These are phyloP conservation scores for Elaeidobius kamerunicus DNA, from an alignment of 2,888 invertebrate species.

Conservation along the genomic window DNA sequence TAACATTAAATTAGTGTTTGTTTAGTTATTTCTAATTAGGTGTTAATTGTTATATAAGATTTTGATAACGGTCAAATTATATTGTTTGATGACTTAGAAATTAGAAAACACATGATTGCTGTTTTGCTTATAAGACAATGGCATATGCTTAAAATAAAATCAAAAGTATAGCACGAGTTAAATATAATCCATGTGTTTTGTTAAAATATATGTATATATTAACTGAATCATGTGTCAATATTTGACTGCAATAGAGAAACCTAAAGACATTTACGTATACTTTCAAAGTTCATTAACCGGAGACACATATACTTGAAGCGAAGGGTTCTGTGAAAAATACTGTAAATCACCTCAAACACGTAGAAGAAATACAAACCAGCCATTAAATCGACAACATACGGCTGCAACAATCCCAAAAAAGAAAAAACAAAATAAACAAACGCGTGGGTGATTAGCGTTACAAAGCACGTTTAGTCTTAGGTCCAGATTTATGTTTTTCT, in stretches of 20 bases:
- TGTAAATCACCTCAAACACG: constrained; percentile 26
- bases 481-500: constrained; percentile 38
- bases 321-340: constrained; percentile 14
- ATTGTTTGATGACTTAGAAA: not conserved
- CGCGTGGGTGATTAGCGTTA: constrained; percentile 37
- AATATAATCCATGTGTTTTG: no score
- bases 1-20: constrained; percentile 26
- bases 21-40: constrained; percentile 22
- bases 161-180: no score
- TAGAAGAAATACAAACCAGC: constrained; percentile 25
- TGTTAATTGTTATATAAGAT: constrained; percentile 21
- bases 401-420: constrained; percentile 17
- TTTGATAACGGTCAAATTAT: constrained; percentile 13
- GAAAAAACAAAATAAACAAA: constrained; percentile 27
- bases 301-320: no score
- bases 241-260: no score
- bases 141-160: no score
- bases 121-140: no score
- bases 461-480: constrained; percentile 37
- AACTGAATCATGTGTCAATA: no score
- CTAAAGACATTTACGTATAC: no score
- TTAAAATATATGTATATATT: no score
- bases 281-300: no score
- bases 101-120: no score
- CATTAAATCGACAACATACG: constrained; percentile 26